These are phyloP conservation scores for Calameuta pallipes DNA, from an alignment of 2,888 invertebrate species.

Conservation along the genomic window DNA sequence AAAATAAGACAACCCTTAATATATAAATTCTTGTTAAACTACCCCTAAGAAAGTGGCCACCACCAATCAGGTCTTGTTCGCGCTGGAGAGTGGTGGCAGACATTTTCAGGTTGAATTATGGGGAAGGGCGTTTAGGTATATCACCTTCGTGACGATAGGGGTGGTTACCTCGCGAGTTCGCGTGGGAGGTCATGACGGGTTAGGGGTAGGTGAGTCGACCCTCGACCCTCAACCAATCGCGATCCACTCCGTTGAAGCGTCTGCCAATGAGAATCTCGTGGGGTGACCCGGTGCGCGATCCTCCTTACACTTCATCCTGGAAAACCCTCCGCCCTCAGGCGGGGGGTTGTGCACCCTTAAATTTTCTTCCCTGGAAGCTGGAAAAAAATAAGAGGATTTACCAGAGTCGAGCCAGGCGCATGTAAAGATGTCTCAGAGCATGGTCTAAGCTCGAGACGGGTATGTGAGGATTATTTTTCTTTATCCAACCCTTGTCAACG, in stretches of 20 bases:
- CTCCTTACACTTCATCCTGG: conserved; percentile 48
- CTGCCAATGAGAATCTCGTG: conserved; percentile 56
- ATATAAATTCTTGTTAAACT: neutral
- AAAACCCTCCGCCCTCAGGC: conserved; percentile 38
- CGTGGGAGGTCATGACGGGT: conserved; percentile 59
- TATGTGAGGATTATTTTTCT: neutral
- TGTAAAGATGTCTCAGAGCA: neutral
- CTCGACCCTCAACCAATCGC: conserved; percentile 61
- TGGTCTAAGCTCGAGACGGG: neutral
- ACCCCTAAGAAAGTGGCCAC: neutral
- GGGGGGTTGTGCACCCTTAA: neutral
- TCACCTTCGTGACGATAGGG: conserved; percentile 25
- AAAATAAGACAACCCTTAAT: neutral
- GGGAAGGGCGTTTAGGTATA: conserved; percentile 1
- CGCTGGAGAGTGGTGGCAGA: neutral
- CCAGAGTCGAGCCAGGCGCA: neutral
- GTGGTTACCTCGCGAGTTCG: conserved; percentile 55
- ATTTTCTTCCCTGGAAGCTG: conserved; percentile 18
- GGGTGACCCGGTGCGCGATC: conserved; percentile 52
- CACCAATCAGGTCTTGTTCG: neutral
- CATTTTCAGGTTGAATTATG: neutral
- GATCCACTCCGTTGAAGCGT: conserved; percentile 45
- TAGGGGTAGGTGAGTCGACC: conserved; percentile 60
- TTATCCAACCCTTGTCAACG: neutral
- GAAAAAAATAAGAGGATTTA: neutral